phyloP scores from a whole-genome alignment of 2,797 vertebrate species.

The Enteromius argenteus region DNA sequence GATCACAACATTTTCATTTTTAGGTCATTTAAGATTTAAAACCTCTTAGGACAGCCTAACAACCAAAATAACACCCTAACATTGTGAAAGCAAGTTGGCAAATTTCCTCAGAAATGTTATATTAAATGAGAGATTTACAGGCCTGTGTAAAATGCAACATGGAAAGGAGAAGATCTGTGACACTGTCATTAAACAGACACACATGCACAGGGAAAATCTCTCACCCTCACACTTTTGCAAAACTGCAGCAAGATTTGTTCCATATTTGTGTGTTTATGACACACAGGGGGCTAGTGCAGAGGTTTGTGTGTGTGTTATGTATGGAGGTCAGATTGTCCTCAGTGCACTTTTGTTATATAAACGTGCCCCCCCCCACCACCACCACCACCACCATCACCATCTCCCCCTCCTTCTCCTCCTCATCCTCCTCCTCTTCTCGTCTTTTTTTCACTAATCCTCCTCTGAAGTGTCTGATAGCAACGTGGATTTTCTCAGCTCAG shows the following conservation, averaged over 20 bases:
- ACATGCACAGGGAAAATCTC: background rate
- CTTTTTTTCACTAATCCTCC: background rate
- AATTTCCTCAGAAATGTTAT: background rate
- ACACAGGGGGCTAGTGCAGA: constrained; percentile 22
- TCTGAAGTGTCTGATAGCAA: constrained; percentile 28
- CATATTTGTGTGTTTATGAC: constrained; percentile 34
- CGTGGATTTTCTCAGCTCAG: constrained; percentile 35
- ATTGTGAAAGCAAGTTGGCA: background rate
- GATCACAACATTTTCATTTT: background rate
- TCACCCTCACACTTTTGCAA: background rate
- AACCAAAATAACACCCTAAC: background rate
- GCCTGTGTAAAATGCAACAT: background rate
- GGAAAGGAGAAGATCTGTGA: background rate
- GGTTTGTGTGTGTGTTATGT: constrained; percentile 20
- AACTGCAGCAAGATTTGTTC: background rate
- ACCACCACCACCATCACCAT: background rate
- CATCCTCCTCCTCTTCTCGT: background rate
- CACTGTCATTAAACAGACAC: background rate
- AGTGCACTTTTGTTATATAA: constrained; percentile 54
- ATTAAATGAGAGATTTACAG: background rate
- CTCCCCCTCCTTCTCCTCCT: background rate
- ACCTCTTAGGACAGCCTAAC: background rate
- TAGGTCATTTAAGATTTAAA: background rate
- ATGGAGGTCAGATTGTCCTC: constrained; percentile 49
- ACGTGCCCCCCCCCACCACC: background rate